These are phyloP conservation scores for Prosopocoilus inquinatus DNA, from an alignment of 2,888 invertebrate species.

Conservation along the genomic window DNA sequence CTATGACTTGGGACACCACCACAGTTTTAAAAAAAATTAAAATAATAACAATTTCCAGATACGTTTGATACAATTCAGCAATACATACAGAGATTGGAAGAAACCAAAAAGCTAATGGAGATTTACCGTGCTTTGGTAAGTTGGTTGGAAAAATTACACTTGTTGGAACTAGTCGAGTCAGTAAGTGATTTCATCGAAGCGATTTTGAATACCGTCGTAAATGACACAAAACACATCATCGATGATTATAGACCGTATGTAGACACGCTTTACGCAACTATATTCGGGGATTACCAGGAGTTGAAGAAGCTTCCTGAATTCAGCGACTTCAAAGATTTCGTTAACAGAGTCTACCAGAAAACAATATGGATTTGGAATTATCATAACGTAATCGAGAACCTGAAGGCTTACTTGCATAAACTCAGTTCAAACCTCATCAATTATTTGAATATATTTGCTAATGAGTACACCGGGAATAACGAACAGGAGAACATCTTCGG, in stretches of 20 bases:
- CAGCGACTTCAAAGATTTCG: slow-evolving; percentile 47
- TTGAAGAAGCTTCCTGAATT: slow-evolving; percentile 51
- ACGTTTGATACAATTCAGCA: slow-evolving; percentile 27
- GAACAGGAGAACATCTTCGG: slow-evolving; percentile 28
- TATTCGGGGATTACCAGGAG: slow-evolving; percentile 49
- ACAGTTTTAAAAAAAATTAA: no score
- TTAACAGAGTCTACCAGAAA: slow-evolving; percentile 47
- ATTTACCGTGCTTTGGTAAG: slow-evolving; percentile 26
- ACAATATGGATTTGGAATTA: slow-evolving; percentile 51
- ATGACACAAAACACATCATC: slow-evolving; percentile 25
- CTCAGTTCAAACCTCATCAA: slow-evolving; percentile 51
- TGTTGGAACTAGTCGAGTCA: slow-evolving; percentile 29
- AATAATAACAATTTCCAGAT: slow-evolving; percentile 18
- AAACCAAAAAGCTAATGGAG: slow-evolving; percentile 28
- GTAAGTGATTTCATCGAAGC: slow-evolving; percentile 30
- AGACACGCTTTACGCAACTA: slow-evolving; percentile 44
- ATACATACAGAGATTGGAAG: slow-evolving; percentile 29
- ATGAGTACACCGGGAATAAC: slow-evolving; percentile 8
- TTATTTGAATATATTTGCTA: slow-evolving; percentile 24
- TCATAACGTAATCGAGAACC: slow-evolving; percentile 49
- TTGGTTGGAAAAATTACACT: slow-evolving; percentile 30
- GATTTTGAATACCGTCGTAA: slow-evolving; percentile 26
- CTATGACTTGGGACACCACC: no score
- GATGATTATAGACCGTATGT: slow-evolving; percentile 30
- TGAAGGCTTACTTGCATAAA: slow-evolving; percentile 48